Conservation (phyloP, 2,113 vertebrate species). For the Actenoides lindsayi region DNA sequence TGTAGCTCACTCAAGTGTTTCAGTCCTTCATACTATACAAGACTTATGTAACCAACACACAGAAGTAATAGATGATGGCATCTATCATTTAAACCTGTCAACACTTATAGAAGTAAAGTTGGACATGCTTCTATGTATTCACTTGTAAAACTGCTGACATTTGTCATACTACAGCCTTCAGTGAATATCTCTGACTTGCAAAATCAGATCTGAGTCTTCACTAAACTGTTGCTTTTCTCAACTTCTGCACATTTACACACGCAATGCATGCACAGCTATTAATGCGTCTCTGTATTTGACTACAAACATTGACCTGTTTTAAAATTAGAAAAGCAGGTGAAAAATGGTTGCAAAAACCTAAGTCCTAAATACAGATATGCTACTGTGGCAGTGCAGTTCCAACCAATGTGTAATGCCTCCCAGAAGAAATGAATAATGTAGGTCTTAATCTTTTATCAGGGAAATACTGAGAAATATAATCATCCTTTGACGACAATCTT, state of each 20-base stretch:
- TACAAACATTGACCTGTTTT: background rate
- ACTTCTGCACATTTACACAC: background rate
- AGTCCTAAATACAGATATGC: background rate
- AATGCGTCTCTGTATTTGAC: background rate
- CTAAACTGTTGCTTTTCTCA: background rate
- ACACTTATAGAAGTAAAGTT: accelerated
- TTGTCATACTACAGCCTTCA: background rate
- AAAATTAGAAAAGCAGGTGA: background rate
- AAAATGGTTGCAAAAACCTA: background rate
- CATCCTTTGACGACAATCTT: background rate
- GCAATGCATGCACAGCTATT: background rate
- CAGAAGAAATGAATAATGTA: background rate
- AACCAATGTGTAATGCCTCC: background rate
- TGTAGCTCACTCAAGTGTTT: background rate
- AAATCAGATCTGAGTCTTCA: background rate
- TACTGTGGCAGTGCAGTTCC: background rate
- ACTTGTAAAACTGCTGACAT: background rate
- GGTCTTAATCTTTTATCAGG: background rate
- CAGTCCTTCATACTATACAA: background rate
- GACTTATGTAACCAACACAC: background rate
- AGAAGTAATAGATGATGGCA: background rate
- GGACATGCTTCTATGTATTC: background rate
- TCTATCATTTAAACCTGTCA: background rate
- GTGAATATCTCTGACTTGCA: background rate
- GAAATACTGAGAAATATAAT: background rate